phyloP scores from a whole-genome alignment of 1,140 invertebrate genomes.

The Pentalonia nigronervosa region DNA sequence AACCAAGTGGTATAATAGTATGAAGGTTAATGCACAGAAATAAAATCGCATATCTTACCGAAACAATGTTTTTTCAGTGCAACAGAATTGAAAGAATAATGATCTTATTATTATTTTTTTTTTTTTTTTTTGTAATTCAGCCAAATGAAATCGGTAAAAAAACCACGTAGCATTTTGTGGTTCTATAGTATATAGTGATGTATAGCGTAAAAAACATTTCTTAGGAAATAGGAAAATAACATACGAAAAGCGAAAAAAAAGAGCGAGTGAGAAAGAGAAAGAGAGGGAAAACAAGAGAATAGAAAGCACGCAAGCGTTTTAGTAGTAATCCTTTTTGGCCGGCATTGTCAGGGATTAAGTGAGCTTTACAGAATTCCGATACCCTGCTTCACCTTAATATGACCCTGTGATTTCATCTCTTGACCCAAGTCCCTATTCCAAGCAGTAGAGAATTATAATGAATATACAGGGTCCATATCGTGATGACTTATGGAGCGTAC shows the following conservation, averaged over 20 bases:
- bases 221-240: not conserved
- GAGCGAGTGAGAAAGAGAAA: no score
- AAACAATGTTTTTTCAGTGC: not conserved
- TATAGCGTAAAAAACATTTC: not conserved
- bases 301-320: slow-evolving; percentile 1
- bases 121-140: not conserved
- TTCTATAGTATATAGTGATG: not conserved
- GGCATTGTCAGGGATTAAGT: slow-evolving; percentile 29
- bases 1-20: not conserved
- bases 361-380: slow-evolving; percentile 41
- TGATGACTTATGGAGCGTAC: slow-evolving; percentile 13
- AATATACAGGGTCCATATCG: not conserved
- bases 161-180: slow-evolving; percentile 8
- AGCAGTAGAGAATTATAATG: slow-evolving; percentile 13
- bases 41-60: not conserved
- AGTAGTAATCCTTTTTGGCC: slow-evolving; percentile 44
- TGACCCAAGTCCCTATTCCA: slow-evolving; percentile 21
- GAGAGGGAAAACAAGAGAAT: slow-evolving; percentile 34
- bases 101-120: not conserved
- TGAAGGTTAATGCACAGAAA: not conserved
- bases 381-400: slow-evolving; percentile 24
- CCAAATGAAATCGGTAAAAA: not conserved
- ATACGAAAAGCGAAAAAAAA: not conserved
- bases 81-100: not conserved
- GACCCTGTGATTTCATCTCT: slow-evolving; percentile 41